phyloP scores from a whole-genome alignment of 2,797 vertebrate genomes.

The Scleropages formosus region DNA sequence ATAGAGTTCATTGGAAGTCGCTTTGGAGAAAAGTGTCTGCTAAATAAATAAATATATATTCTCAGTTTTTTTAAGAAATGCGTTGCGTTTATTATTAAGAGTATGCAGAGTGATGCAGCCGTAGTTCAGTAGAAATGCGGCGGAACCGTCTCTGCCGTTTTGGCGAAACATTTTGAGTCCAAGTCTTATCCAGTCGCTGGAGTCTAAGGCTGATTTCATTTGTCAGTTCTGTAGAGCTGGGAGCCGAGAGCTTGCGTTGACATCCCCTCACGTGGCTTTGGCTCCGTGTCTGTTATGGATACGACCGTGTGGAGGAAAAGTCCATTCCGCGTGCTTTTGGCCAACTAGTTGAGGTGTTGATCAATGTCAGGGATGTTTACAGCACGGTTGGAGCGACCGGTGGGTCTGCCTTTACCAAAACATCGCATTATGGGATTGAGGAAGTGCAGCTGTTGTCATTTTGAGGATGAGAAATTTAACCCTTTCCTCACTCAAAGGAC shows the following conservation, averaged over 20 bases:
- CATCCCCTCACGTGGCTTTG: not conserved
- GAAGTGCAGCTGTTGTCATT: slow-evolving; percentile 12
- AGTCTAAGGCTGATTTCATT: too few relatives aligned
- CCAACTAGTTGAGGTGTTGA: not conserved
- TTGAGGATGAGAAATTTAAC: slow-evolving; percentile 8
- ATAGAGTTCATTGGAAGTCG: too few relatives aligned
- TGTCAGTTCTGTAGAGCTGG: too few relatives aligned
- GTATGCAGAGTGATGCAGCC: too few relatives aligned
- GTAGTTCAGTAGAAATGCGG: too few relatives aligned
- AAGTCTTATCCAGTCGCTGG: too few relatives aligned
- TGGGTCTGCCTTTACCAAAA: not conserved
- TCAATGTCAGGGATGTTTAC: slow-evolving; percentile 21
- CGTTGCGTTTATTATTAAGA: too few relatives aligned
- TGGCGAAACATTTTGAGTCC: too few relatives aligned
- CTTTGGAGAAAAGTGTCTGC: too few relatives aligned
- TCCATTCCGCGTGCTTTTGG: not conserved
- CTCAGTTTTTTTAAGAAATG: too few relatives aligned
- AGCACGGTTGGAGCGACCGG: not conserved
- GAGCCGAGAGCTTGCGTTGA: not conserved
- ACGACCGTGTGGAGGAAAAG: not conserved
- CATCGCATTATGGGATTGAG: not conserved
- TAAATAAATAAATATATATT: too few relatives aligned
- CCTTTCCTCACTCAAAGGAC: not conserved
- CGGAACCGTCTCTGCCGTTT: too few relatives aligned
- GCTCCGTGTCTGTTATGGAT: not conserved